Percentiles rank a stretch among this genome's conserved stretches.
phyloP scores from a whole-genome alignment of 2,888 invertebrate genomes.

The Melanotus villosus region DNA sequence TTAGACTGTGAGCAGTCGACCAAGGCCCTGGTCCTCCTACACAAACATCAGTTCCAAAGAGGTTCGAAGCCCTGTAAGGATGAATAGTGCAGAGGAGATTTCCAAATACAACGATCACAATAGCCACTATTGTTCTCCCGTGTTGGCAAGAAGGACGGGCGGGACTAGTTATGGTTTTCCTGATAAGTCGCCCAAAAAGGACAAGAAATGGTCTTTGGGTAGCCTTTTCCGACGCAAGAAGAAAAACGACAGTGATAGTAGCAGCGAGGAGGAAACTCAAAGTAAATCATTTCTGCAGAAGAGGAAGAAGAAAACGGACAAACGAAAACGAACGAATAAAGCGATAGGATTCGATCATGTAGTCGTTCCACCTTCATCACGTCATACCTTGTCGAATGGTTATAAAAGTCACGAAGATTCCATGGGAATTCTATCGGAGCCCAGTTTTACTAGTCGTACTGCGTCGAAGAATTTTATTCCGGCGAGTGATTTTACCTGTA shows the following conservation, averaged over 20 bases:
- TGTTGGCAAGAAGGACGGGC: conserved; percentile 63
- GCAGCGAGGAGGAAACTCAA: conserved; percentile 68
- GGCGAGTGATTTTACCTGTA: conserved; percentile 62
- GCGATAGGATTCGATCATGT: conserved; percentile 78
- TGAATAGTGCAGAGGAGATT: conserved; percentile 65
- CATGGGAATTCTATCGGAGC: conserved; percentile 74
- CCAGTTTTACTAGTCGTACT: conserved; percentile 67
- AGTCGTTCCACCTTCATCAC: conserved; percentile 64
- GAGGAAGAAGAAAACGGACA: conserved; percentile 66
- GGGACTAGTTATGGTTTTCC: conserved; percentile 70
- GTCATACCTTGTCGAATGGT: conserved; percentile 49
- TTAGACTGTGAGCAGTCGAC: conserved; percentile 68
- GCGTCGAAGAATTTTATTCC: conserved; percentile 61
- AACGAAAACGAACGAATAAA: conserved; percentile 70
- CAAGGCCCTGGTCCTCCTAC: conserved; percentile 66
- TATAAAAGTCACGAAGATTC: conserved; percentile 62
- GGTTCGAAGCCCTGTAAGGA: conserved; percentile 56
- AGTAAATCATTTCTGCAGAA: conserved; percentile 65
- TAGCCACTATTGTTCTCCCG: conserved; percentile 58
- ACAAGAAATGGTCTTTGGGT: conserved; percentile 86
- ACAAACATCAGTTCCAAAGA: conserved; percentile 62
- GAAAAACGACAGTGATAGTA: conserved; percentile 75
- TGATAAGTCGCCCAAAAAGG: conserved; percentile 71
- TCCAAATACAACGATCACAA: conserved; percentile 49
- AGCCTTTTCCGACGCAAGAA: conserved; percentile 84